Base-by-base conservation (phyloP, 2,797 vertebrate species). In the Simalia tracyae region DNA sequence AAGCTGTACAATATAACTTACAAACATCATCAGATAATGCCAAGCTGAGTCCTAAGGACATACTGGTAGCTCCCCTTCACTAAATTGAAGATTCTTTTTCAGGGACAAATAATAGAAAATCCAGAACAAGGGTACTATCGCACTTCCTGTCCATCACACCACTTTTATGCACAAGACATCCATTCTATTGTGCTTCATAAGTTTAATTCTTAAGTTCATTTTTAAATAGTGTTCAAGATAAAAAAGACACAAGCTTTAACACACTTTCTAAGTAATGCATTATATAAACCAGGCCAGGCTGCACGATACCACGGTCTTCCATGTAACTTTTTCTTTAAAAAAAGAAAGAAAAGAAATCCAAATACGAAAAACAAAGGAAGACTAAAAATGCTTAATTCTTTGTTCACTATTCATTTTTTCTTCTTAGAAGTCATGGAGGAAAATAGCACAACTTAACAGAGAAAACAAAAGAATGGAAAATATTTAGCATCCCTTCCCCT, bases 201-300 rank as follows among this genome's bases (percentile, higher is more conserved):
- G 89, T 31, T 15, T 56, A 76, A 5, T 0, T 0, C 42, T 91
- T 0, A 22, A 88, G 59, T 90, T 93, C 57, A 89, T 59, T 0
- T 12, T 86, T 64, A 94, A 93, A 91, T 46, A 46, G 50, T 9
- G 50, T 31, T 59, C 17, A 22, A 86, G 57, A n/a, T n/a, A 76
- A 61, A 60, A 4, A 61, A 59, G 31, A 50, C 36, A 12, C 15
- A 7, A 12, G 8, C 14, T 8, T 46, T 28, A 22, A 4, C 36
- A 36, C 12, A 28, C 2, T 6, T 15, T 61, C 31, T 2, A 1
- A 66, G 54, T 86, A 64, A 15, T 60, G 59, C 31, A 91, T 42
- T 57, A 72, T 26, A 57, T 46, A 46, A 46, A 22, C 76, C 76
- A 46, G 76, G 46, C 24, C 9, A 81, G 42, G 36, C 31, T 36